These are phyloP conservation scores for Dermochelys coriacea DNA, from an alignment of 2,797 vertebrate species.

Conservation along the genomic window DNA sequence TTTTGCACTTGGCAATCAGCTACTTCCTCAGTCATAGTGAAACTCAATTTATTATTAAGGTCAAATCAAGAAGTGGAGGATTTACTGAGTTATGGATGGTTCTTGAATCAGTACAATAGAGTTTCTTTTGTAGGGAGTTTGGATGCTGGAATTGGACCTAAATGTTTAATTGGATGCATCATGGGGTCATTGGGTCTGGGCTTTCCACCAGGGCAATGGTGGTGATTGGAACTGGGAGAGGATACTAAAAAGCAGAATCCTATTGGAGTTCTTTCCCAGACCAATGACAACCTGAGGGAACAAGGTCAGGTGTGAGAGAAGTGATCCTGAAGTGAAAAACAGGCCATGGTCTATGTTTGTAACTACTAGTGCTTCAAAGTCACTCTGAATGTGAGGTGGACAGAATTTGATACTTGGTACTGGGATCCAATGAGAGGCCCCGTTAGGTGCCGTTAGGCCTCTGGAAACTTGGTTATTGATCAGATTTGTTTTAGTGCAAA, in stretches of 20 bases:
- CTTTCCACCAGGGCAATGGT: neutral
- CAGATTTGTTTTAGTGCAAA: neutral
- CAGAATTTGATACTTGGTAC: neutral
- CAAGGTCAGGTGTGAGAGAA: neutral
- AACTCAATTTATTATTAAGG: neutral
- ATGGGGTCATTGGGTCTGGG: neutral
- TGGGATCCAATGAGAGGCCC: no score
- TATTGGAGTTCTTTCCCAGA: no score
- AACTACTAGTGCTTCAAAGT: neutral
- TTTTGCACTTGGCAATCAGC: neutral
- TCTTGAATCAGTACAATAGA: neutral
- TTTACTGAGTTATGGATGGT: neutral
- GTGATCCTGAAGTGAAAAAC: neutral
- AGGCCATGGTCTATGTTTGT: neutral
- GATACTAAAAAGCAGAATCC: no score
- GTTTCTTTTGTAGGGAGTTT: no score
- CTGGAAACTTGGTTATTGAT: neutral
- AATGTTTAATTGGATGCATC: no score
- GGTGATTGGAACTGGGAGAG: no score
- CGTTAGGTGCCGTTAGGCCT: neutral
- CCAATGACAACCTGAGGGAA: no score
- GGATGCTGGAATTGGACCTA: no score
- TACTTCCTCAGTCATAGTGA: neutral
- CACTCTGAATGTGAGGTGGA: neutral
- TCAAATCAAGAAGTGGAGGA: neutral